Base-by-base conservation (phyloP, 2,113 vertebrate genomes). In the Antennarius striatus region DNA sequence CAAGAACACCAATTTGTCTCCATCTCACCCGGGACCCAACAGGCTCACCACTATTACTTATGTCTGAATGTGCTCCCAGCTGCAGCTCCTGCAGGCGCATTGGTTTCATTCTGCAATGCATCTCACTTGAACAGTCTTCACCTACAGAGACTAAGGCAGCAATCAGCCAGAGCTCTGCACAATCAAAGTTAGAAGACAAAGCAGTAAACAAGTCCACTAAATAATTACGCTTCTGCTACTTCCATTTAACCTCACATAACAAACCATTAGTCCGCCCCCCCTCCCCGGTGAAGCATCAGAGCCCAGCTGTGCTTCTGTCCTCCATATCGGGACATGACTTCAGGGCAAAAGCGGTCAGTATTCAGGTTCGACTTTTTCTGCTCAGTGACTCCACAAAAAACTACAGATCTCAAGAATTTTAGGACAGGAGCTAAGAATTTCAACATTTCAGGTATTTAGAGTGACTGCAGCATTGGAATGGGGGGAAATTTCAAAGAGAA, bases 301-400 rank as follows among this genome's bases (percentile, higher is more conserved):
- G 50, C 15, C 48, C 48, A 57, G 59, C 59, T 64, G 71, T 57
- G 43, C 17, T 52, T 67, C 64, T 42, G 12, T 57, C 48, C 56
- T 46, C 28, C 5, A 5, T 56, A 42, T 58, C 32, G 47, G 59
- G 51, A 63, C 28, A 30, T 14, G 50, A 67, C 56, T 60, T 14
- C n/a, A 49, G 42, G 17, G 13, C 48, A 40, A 63, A 55, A 29
- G 36, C 51, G 50, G 60, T 67, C 62, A 12, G 56, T 16, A 22
- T 42, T 67, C 51, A 59, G 50, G 16, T 69, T 57, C 40, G 45
- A 8, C 48, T 50, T 68, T 73, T 56, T 63, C 71, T 64, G 56
- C 68, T 71, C 43, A 15, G 60, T 68, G 81, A 79, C 64, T 29
- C n/a, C 43, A 11, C 3, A 47, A 11, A 42, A 12, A 10, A 5